phyloP scores from a whole-genome alignment of 92 coral and sea anemone species.

The Siderastrea radians region DNA sequence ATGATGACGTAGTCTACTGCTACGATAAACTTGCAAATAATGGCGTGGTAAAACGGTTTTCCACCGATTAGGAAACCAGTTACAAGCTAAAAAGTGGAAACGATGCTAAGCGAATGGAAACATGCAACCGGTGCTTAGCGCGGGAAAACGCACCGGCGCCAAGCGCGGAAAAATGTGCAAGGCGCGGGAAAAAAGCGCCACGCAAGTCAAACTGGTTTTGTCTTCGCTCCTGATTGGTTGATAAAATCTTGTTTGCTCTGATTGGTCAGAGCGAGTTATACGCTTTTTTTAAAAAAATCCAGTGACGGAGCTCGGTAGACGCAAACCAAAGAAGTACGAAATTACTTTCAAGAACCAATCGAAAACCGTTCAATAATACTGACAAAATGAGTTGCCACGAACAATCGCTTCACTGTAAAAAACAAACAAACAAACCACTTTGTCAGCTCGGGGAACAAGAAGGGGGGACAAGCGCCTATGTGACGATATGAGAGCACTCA shows the following conservation, averaged over 20 bases:
- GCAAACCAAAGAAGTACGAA: background rate
- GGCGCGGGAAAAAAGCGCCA: background rate
- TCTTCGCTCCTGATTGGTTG: background rate
- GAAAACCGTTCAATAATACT: background rate
- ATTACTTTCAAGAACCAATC: background rate
- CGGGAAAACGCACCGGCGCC: background rate
- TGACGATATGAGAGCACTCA: background rate
- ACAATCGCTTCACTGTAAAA: no score
- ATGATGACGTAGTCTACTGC: background rate
- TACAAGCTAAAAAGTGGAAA: background rate
- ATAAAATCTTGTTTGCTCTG: background rate
- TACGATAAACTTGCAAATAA: background rate
- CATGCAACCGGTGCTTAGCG: background rate
- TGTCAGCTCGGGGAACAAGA: no score
- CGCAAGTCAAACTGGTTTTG: background rate
- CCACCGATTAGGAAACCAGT: background rate
- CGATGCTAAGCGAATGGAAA: background rate
- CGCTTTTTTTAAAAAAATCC: background rate
- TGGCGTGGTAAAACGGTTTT: background rate
- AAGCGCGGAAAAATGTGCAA: background rate
- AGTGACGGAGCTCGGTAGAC: background rate
- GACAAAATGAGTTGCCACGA: no score
- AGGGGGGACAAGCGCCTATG: no score
- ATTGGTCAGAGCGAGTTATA: background rate
- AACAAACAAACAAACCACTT: background rate